Evolutionary conservation across 2,797 vertebrate genomes (phyloP), one percentile per base, ranked within the genome.

Genomic region (Scyliorhinus canicula): DNA sequence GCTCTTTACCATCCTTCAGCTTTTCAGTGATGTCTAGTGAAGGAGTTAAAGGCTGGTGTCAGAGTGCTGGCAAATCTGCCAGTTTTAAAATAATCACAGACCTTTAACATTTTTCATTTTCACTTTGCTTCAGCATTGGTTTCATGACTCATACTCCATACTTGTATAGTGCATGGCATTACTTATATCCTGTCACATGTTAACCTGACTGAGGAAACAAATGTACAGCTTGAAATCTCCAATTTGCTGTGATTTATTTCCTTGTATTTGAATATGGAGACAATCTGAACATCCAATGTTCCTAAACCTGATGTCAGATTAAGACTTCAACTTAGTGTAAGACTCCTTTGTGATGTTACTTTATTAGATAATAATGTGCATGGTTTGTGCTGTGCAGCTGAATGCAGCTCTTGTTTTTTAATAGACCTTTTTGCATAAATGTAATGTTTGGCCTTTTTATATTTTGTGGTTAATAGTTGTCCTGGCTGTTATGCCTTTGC

Each of bases 51-150:
- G 24, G 14, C n/a, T 40, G 7, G n/a, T 65, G 88, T 65, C n/a
- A 65, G 57, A 11, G 21, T 91, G 40, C 88, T 65, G 60, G 28
- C 88, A 65, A 65, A 91, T 24, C 35, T 91, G 60, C 85, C 31
- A 91, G 60, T 40, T 65, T 91, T 91, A 91, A 91, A 91, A 91
- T 91, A 91, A 91, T 91, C 88, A 44, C 60, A 91, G 88, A 91
- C 88, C 88, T 91, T 90, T 90, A n/a, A 63, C 57, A 63, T 90
- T 90, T 90, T 65, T 91, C n/a, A 65, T 65, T 91, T 63, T 91
- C 88, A 44, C 88, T 90, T 90, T 60, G n/a, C 88, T 65, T 40
- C 21, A 91, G n/a, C 88, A 26, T 52, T 91, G 88, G 60, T 65
- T 91, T 55, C 60, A 65, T 91, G 88, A 91, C 57, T 91, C 88